Evolutionary conservation across 2,888 invertebrate genomes (phyloP), one percentile per base, ranked within the genome.

Genomic region (Drosophila niveifrons): DNA sequence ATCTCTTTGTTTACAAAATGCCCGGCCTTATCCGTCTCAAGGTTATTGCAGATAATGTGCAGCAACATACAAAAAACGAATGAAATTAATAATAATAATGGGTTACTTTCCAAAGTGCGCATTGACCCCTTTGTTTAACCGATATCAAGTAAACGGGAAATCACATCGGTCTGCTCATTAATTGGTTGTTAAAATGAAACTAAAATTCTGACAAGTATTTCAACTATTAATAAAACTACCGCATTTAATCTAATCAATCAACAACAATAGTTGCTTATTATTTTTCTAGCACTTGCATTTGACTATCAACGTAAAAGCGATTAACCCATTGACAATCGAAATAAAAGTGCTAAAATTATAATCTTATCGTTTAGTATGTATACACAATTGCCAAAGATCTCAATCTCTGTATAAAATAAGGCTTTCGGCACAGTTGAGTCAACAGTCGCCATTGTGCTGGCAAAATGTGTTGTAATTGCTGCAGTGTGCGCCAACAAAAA

Each of bases 391-490:
- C 39, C 10, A 7, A 13, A 6, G 6, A 56, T 31, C 11, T 43
- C 11, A 11, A 47, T n/a, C 17, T 43, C 13, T 7, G 1, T 51
- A 74, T 64, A 64, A 74, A 64, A 41, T 23, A 43, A n/a, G 7
- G 44, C 2, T 1, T 0, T 9, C 0, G 39, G 8, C 23, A 6
- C 2, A 17, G 15, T 36, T 56, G 13, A 1, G 3, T 7, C 4
- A 28, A n/a, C 73, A 82, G 77, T 82, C 10, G 4, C 7, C 17
- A 3, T 64, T 57, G 1, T 41, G 36, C 13, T 18, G 10, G 1
- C 47, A 55, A 36, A 59, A 92, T 92, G 92, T 90, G 90, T 69
- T 90, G 90, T 50, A 66, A 78, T 15, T 89, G 90, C 34, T 92
- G 92, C 57, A 89, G 90, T 80, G 85, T 87, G 1, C 83, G 76